Base-by-base conservation (phyloP, 1,140 invertebrate species). In the Geopemphigus sp. region DNA sequence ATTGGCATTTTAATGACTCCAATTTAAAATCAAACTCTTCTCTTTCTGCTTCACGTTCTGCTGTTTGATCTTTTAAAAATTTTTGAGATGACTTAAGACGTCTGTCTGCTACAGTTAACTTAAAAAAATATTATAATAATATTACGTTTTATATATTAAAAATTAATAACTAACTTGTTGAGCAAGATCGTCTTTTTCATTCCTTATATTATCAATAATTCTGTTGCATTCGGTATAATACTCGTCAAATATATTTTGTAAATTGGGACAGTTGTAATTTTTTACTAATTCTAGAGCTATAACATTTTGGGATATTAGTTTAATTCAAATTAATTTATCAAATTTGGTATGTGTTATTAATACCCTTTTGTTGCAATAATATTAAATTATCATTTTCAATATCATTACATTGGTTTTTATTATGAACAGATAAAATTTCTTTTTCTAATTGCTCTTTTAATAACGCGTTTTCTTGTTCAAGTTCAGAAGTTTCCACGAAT, bases 151-250 rank as follows among this genome's bases (percentile, higher is more conserved):
- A 6, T 17, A 17, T 29, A 14, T 47, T 10, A 22, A 24, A n/a
- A 50, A 50, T 50, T 47, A 22, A 50, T 4, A 78, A 61, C 54
- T n/a, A 50, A 78, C 74, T 59, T 78, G 74, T 63, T 78, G 74
- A 47, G 56, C 39, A 47, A 78, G 22, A 61, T 78, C 74, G 24
- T 78, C 74, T 78, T 63, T 78, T n/a, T 78, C 74, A 78, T 63
- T 78, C 47, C 24, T 78, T 26, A 78, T 19, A 11, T 50, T 59
- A 1, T 78, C 45, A 47, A 78, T 61, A 15, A 78, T 78, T 78
- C 50, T 78, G 11, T 26, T 47, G n/a, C 24, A 78, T 47, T 78
- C 74, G 5, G 32, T 19, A 50, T 15, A 61, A 61, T 29, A 78
- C 22, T 78, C 56, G 1, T 78, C 57, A 59, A 78, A 59, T 61